Base-by-base conservation (phyloP, 2,888 invertebrate species). In the Leucozona laternaria region DNA sequence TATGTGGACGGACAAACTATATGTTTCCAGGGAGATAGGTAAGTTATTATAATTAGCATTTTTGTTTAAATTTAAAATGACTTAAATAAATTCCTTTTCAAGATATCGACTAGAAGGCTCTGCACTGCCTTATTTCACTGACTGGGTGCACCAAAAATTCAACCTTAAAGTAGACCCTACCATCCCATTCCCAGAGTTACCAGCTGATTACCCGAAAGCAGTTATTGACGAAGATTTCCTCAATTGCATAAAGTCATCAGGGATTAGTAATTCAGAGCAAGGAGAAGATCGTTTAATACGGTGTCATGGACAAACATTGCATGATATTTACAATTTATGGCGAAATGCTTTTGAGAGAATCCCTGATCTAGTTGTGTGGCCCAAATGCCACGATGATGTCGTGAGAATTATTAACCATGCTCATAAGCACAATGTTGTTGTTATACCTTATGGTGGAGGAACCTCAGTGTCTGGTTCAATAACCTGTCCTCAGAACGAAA, bases 301-400 rank as follows among this genome's bases (percentile, higher is more conserved):
- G 83, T 96, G 97, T 0, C 98, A 98, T 91, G 98, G 98, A 0
- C 99, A 99, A 92, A 98, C 98, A 0, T 93, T 99, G 64, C 95
- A 97, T 89, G 99, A 99, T 90, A 96, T 99, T 87, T 96, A 96
- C 88, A 94, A 94, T 15, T 92, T 99, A 75, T 94, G 97, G 89
- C 94, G 94, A 73, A 96, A 97, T 81, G 93, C 91, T 57, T 96
- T 97, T 90, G 94, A 95, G 77, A 94, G 98, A 89, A 97, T 99
- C 90, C 99, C 99, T 2, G 99, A 99, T 90, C 92, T 99, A 15
- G 96, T 99, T 0, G 94, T 98, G 1, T 99, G 99, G 99, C 99
- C 99, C 53, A 95, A 94, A 55, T 94, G 94, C 88, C 98, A 98
- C 91, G 95, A 96, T n/a, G 96, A 98, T 89, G 98, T 98, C 5